phyloP scores from a whole-genome alignment of 2,113 vertebrate species.

The Paralichthys olivaceus region DNA sequence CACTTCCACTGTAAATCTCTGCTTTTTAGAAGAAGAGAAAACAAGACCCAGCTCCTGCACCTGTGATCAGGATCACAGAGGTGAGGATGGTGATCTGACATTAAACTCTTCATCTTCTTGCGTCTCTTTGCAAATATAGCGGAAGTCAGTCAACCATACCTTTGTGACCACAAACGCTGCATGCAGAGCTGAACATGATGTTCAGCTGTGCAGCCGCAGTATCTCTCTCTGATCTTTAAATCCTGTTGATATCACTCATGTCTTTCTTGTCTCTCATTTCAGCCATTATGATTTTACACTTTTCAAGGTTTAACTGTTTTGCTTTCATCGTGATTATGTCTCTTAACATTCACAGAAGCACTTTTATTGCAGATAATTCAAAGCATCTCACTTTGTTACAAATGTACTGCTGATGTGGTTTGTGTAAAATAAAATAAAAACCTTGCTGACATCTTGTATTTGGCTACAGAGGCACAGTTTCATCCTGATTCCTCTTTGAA shows the following conservation, averaged over 20 bases:
- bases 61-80: conserved; percentile 71
- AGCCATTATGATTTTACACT: not conserved
- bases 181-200: conserved; percentile 23
- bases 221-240: not conserved
- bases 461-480: conserved; percentile 58
- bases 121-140: conserved; percentile 36
- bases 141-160: conserved; percentile 72
- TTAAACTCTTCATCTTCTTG: not conserved
- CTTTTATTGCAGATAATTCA: not conserved
- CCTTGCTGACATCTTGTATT: conserved; percentile 58
- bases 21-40: conserved; percentile 84
- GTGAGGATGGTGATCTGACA: conserved; percentile 59
- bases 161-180: conserved; percentile 63
- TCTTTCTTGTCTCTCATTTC: not conserved
- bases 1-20: conserved; percentile 26
- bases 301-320: fast-evolving
- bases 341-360: not conserved
- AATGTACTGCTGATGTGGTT: conserved; percentile 52
- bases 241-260: not conserved
- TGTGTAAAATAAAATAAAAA: conserved; percentile 14
- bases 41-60: conserved; percentile 74
- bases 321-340: not conserved
- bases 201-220: not conserved
- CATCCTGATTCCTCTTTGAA: conserved; percentile 76
- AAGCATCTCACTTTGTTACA: too few species aligned